Percentiles rank a stretch among this genome's conserved stretches.
Conservation (phyloP, 2,888 invertebrate species). For the Diaprepes abbreviatus region DNA sequence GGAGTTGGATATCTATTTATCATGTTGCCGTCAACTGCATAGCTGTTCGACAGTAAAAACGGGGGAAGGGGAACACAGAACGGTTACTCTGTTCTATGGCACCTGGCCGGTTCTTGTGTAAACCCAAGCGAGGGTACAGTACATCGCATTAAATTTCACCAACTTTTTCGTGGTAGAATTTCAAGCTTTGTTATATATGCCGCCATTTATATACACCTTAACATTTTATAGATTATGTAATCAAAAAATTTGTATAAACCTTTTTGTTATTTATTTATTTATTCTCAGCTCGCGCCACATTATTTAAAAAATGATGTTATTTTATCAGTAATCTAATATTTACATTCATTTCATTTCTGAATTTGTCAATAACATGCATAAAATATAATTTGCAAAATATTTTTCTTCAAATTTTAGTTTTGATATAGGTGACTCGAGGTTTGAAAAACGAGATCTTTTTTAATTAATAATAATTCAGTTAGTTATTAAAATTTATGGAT, state of each 20-base stretch:
- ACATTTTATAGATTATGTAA: conserved; percentile 34
- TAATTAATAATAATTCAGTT: too few relatives aligned
- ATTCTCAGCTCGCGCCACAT: conserved; percentile 27
- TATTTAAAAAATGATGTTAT: background rate
- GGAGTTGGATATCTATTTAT: conserved; percentile 60
- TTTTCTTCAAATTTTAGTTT: too few relatives aligned
- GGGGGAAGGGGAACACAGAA: conserved; percentile 58
- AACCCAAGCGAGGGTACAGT: conserved; percentile 57
- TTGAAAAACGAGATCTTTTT: too few relatives aligned
- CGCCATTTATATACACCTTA: conserved; percentile 12
- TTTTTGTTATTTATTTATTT: conserved; percentile 29
- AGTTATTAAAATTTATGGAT: too few relatives aligned
- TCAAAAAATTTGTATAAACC: conserved; percentile 1
- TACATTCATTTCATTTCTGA: too few relatives aligned
- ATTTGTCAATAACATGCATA: too few relatives aligned
- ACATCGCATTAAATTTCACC: conserved; percentile 59
- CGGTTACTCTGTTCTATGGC: conserved; percentile 63
- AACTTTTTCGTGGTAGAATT: conserved; percentile 32
- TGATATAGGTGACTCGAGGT: too few relatives aligned
- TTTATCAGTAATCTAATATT: conserved; percentile 13
- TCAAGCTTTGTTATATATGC: conserved; percentile 7
- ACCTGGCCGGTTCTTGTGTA: conserved; percentile 59
- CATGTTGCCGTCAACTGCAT: conserved; percentile 62
- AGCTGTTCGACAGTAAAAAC: conserved; percentile 57
- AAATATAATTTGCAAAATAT: too few relatives aligned